phyloP scores from a whole-genome alignment of 1,140 invertebrate species.

The Phocides pigmalion region DNA sequence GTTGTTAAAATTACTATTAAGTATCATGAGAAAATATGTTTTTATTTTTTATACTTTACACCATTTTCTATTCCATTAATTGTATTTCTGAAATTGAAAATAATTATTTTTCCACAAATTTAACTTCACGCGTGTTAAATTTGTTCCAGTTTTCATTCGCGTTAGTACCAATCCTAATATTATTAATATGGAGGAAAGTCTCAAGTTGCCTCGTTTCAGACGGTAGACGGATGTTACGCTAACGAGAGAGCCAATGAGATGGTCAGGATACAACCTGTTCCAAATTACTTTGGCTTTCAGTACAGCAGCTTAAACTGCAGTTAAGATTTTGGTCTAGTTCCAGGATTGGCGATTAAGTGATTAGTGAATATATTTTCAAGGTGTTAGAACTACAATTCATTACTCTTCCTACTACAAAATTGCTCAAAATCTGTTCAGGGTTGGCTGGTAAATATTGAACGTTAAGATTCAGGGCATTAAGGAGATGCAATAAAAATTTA shows the following conservation, averaged over 20 bases:
- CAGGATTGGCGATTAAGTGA: background rate
- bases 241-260: slow-evolving; percentile 45
- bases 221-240: slow-evolving; percentile 38
- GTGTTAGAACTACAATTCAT: too few relatives aligned
- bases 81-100: too few relatives aligned
- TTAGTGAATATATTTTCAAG: background rate
- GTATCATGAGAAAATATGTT: too few relatives aligned
- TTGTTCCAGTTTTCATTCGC: background rate
- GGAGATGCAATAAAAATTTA: too few relatives aligned
- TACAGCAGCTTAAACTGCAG: slow-evolving; percentile 25
- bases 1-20: too few relatives aligned
- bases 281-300: slow-evolving; percentile 33
- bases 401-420: too few relatives aligned
- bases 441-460: too few relatives aligned
- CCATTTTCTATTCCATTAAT: too few relatives aligned
- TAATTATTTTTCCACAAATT: too few relatives aligned
- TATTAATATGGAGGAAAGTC: slow-evolving; percentile 47
- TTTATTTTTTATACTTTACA: too few relatives aligned
- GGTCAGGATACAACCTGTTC: slow-evolving; percentile 31
- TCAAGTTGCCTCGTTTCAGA: slow-evolving; percentile 47
- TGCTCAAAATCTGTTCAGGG: too few relatives aligned
- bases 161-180: slow-evolving; percentile 33
- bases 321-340: background rate
- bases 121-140: background rate
- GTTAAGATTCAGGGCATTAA: too few relatives aligned